A percentile compares a stretch with the other conserved stretches of the same genome.
These are phyloP conservation scores for Apodemia mormo DNA, from an alignment of 2,888 invertebrate genomes.

Conservation along the genomic window DNA sequence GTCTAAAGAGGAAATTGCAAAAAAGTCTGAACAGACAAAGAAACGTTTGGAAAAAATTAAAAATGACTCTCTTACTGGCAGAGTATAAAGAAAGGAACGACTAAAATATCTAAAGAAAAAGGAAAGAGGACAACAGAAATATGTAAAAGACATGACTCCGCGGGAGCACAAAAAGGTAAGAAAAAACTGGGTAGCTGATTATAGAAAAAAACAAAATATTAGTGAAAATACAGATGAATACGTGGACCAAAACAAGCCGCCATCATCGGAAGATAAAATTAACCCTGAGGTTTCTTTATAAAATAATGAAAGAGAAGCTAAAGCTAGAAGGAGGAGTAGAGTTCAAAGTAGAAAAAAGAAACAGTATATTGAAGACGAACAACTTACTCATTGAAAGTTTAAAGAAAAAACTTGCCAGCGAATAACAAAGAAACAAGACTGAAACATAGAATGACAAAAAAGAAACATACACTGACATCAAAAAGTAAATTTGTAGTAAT, in stretches of 20 bases:
- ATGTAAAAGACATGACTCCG: conserved; percentile 17
- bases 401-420: too few species aligned
- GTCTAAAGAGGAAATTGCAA: not conserved
- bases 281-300: not conserved
- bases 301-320: conserved; percentile 9
- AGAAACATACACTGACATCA: too few species aligned
- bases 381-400: conserved; percentile 2
- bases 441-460: too few species aligned
- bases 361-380: conserved; percentile 10
- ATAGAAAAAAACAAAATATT: not conserved
- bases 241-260: conserved; percentile 3
- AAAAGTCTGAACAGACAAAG: conserved; percentile 20
- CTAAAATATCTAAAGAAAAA: conserved; percentile 29
- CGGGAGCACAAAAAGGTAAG: conserved; percentile 4
- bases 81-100: conserved; percentile 24
- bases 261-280: conserved; percentile 13
- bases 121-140: conserved; percentile 9
- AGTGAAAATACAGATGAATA: conserved; percentile 1
- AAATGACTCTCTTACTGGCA: too few species aligned
- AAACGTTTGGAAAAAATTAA: conserved; percentile 15
- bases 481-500: conserved; percentile 1
- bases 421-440: too few species aligned
- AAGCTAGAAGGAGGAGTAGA: conserved; percentile 15
- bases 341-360: conserved; percentile 13
- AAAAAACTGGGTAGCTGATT: not conserved